phyloP scores from a whole-genome alignment of 2,888 invertebrate genomes.

The Nycteola revayana region DNA sequence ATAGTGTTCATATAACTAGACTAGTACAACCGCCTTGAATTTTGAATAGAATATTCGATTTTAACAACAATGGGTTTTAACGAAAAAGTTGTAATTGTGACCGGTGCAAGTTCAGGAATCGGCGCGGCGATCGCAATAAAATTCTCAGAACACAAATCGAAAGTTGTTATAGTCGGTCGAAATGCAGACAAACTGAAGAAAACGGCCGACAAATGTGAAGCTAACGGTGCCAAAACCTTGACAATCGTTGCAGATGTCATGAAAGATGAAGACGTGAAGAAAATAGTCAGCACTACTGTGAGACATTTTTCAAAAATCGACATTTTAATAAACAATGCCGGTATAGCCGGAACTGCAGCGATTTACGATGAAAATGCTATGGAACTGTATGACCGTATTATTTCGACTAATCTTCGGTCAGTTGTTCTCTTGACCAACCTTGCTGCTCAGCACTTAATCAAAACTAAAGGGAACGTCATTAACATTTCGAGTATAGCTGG shows the following conservation, averaged over 20 bases:
- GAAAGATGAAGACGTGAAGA: constrained; percentile 30
- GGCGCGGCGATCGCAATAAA: constrained; percentile 30
- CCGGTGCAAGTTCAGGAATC: constrained; percentile 34
- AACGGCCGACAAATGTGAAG: constrained; percentile 17
- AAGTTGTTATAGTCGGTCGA: constrained; percentile 26
- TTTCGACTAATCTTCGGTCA: constrained; percentile 37
- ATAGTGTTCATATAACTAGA: no score
- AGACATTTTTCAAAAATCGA: constrained; percentile 31
- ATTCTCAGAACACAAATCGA: constrained; percentile 26
- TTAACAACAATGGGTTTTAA: constrained; percentile 19
- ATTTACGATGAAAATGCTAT: constrained; percentile 29
- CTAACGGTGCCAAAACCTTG: constrained; percentile 10
- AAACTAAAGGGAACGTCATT: constrained; percentile 40
- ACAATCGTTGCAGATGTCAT: constrained; percentile 36
- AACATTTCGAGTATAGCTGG: constrained; percentile 41
- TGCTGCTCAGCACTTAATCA: constrained; percentile 32
- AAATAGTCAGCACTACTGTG: constrained; percentile 30
- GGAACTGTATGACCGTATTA: constrained; percentile 31
- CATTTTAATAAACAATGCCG: constrained; percentile 41
- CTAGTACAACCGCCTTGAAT: no score
- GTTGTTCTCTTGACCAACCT: constrained; percentile 32
- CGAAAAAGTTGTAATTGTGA: constrained; percentile 31
- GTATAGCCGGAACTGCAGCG: constrained; percentile 16
- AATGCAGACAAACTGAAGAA: constrained; percentile 26
- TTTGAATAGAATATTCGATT: no score